Conservation (phyloP, 2,888 invertebrate genomes). For the Phengaris alcon region DNA sequence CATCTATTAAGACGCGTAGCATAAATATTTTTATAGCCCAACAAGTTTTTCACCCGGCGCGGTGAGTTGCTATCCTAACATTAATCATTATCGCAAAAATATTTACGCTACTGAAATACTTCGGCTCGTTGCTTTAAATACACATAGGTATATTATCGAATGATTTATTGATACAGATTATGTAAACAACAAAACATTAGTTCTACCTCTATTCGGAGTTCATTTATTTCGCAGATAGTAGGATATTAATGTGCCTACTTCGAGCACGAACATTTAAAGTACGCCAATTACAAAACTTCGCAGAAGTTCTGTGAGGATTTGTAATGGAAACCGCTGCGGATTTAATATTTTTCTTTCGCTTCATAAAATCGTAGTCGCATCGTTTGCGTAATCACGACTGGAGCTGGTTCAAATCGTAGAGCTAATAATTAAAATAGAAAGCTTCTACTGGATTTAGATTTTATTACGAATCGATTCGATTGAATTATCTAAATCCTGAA, state of each 20-base stretch:
- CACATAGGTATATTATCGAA: conserved; percentile 44
- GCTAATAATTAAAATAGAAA: conserved; percentile 11
- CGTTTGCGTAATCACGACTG: background rate
- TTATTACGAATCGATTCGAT: conserved; percentile 12
- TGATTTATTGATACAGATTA: conserved; percentile 44
- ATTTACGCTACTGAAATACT: conserved; percentile 38
- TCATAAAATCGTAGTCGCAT: conserved; percentile 15
- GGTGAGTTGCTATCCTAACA: conserved; percentile 26
- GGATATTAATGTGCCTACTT: background rate
- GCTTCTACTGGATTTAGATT: background rate
- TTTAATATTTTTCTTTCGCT: conserved; percentile 16
- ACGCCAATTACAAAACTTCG: conserved; percentile 11
- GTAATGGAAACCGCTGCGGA: conserved; percentile 3
- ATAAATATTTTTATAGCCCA: conserved; percentile 30
- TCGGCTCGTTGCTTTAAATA: conserved; percentile 48
- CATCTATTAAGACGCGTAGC: background rate
- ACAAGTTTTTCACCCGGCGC: conserved; percentile 24
- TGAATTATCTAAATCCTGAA: conserved; percentile 7
- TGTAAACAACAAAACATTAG: conserved; percentile 27
- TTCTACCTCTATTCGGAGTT: conserved; percentile 8
- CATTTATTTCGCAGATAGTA: conserved; percentile 9
- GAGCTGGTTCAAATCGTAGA: background rate
- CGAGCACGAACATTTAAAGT: conserved; percentile 12
- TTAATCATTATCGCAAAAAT: conserved; percentile 33
- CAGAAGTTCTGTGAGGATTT: background rate